A percentile compares a stretch with the other conserved stretches of the same genome.
Conservation (phyloP, 2,113 vertebrate species). For the Channa argus region DNA sequence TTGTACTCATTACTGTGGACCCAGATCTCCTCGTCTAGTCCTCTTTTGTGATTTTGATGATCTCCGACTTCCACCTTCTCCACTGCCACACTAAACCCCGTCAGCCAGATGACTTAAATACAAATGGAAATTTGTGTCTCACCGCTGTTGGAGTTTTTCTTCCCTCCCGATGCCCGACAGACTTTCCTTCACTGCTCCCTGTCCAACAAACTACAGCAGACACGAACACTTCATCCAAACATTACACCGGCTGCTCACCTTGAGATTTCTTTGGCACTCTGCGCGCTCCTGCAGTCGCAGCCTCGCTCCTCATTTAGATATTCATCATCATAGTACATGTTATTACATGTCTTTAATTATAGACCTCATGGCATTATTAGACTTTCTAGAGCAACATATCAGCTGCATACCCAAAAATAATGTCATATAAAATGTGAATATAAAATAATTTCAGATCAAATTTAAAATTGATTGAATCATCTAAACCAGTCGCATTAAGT, state of each 20-base stretch:
- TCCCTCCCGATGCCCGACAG: slow-evolving; percentile 18
- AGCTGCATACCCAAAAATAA: not conserved
- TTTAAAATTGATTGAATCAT: no score
- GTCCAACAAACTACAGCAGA: slow-evolving; percentile 16
- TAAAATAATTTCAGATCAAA: not conserved
- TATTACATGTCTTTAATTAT: not conserved
- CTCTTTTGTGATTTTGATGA: not conserved
- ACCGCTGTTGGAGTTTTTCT: slow-evolving; percentile 58
- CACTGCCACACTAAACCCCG: slow-evolving; percentile 1
- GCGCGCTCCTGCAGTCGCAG: slow-evolving; percentile 30
- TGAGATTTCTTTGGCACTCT: slow-evolving; percentile 5
- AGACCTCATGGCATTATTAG: not conserved
- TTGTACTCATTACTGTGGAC: not conserved
- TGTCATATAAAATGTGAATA: no score
- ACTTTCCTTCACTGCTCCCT: slow-evolving; percentile 31
- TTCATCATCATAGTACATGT: not conserved
- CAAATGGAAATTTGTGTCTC: slow-evolving; percentile 53
- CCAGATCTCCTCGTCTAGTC: slow-evolving; percentile 5
- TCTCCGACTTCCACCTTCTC: slow-evolving; percentile 12
- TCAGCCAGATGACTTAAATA: slow-evolving; percentile 3
- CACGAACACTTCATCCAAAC: slow-evolving; percentile 18
- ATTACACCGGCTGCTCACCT: slow-evolving; percentile 35
- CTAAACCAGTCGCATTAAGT: no score
- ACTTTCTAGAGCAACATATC: not conserved
- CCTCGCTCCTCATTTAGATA: slow-evolving; percentile 26